phyloP scores from a whole-genome alignment of 1,140 invertebrate genomes.

The Platyscapa corneri region DNA sequence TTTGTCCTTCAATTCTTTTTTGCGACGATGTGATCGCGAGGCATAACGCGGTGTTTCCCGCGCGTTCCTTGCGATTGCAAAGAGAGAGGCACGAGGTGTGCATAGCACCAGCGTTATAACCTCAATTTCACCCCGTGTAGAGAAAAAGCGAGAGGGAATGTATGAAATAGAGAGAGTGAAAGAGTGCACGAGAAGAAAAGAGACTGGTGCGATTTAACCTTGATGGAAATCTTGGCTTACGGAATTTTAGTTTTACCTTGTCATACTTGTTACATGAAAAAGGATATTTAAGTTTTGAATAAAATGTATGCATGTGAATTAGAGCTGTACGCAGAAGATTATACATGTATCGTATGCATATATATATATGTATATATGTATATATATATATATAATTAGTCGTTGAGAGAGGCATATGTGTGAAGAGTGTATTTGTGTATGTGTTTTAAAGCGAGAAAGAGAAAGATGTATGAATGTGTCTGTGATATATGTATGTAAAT shows the following conservation, averaged over 20 bases:
- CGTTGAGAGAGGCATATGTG: too few relatives aligned
- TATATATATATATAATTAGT: background rate
- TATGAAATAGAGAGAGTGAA: conserved; percentile 6
- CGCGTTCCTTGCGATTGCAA: background rate
- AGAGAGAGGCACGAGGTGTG: conserved; percentile 7
- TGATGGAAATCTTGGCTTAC: conserved; percentile 38
- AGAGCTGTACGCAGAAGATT: background rate
- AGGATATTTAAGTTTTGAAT: background rate
- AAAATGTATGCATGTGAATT: background rate
- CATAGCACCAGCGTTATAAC: conserved; percentile 52
- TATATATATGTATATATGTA: too few relatives aligned
- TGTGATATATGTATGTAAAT: background rate
- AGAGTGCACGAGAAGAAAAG: background rate
- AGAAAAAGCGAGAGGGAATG: background rate
- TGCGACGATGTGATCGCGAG: conserved; percentile 12
- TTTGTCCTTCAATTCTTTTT: background rate
- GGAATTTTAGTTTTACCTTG: background rate
- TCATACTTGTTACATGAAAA: background rate
- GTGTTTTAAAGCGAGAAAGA: background rate
- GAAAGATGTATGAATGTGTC: background rate
- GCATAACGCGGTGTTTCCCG: conserved; percentile 31
- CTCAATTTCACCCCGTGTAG: conserved; percentile 60
- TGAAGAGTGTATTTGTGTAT: too few relatives aligned
- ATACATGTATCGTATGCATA: background rate
- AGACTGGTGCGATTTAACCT: conserved; percentile 53